phyloP scores from a whole-genome alignment of 2,113 vertebrate genomes.

The human region DNA sequence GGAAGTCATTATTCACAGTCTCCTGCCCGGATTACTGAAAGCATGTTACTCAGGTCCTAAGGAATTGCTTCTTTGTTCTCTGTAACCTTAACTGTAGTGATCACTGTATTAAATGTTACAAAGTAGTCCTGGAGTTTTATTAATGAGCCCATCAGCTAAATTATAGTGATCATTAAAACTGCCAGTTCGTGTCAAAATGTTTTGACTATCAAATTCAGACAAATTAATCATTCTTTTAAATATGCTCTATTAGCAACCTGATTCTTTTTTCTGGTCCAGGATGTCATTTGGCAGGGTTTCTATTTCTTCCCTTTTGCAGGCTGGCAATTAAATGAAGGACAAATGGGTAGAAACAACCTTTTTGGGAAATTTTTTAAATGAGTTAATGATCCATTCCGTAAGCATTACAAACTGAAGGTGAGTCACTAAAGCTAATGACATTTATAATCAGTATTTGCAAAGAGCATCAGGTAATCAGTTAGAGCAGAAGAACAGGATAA shows the following conservation, averaged over 20 bases:
- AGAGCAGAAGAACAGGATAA: not conserved
- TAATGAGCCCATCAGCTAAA: conserved; percentile 74
- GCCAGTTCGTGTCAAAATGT: conserved; percentile 69
- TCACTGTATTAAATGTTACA: conserved; percentile 45
- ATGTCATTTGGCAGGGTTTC: conserved; percentile 48
- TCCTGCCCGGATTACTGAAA: not conserved
- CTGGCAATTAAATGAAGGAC: conserved; percentile 60
- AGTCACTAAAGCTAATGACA: conserved; percentile 44
- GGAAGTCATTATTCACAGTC: not conserved
- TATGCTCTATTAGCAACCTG: conserved; percentile 3
- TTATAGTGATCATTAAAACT: conserved; percentile 64
- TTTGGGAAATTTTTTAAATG: conserved; percentile 29
- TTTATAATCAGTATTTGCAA: conserved; percentile 21
- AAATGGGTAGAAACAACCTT: conserved; percentile 60
- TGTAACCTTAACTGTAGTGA: conserved; percentile 58
- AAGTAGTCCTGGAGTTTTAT: conserved; percentile 56
- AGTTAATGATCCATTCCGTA: conserved; percentile 59
- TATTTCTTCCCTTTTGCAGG: conserved; percentile 22
- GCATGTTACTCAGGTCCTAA: not conserved
- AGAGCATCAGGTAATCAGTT: not conserved
- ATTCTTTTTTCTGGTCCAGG: conserved; percentile 21
- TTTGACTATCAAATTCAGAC: conserved; percentile 74
- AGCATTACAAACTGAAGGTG: conserved; percentile 52
- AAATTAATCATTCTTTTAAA: conserved; percentile 72
- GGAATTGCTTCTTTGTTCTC: conserved; percentile 34